phyloP scores from a whole-genome alignment of 92 coral and sea anemone species.

The Metridium senile region DNA sequence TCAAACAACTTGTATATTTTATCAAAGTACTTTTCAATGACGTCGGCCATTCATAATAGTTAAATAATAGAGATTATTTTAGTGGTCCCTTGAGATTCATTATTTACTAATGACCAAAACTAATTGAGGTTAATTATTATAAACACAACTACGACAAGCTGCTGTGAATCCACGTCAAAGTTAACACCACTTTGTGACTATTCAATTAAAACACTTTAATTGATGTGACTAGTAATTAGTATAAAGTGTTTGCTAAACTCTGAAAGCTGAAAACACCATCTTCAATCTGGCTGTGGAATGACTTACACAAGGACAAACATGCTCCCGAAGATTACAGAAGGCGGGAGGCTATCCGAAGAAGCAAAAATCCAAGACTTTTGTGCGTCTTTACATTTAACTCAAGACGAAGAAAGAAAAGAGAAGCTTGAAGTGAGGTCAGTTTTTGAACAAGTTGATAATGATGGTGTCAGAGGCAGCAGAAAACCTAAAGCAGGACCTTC shows the following conservation, averaged over 20 bases:
- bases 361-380: constrained; percentile 60
- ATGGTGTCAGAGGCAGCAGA: not conserved
- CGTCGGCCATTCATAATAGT: too few relatives aligned
- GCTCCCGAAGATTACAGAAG: constrained; percentile 59
- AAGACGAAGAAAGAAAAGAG: constrained; percentile 14
- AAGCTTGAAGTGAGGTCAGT: constrained; percentile 10
- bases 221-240: too few relatives aligned
- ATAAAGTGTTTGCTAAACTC: too few relatives aligned
- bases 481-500: not conserved
- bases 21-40: too few relatives aligned
- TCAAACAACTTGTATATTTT: too few relatives aligned
- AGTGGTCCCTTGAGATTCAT: not conserved
- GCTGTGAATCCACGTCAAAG: not conserved
- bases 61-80: too few relatives aligned
- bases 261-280: not conserved
- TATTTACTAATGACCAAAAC: not conserved
- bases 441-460: not conserved
- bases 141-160: not conserved
- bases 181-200: not conserved
- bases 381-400: constrained; percentile 31
- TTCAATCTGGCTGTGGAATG: not conserved
- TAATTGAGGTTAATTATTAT: not conserved
- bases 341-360: constrained; percentile 20
- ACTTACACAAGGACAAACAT: not conserved
- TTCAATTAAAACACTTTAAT: too few relatives aligned